Evolutionary conservation across 64 coral and sea anemone genomes (phyloP).

Genomic region (Catalaphyllia jardinei): DNA sequence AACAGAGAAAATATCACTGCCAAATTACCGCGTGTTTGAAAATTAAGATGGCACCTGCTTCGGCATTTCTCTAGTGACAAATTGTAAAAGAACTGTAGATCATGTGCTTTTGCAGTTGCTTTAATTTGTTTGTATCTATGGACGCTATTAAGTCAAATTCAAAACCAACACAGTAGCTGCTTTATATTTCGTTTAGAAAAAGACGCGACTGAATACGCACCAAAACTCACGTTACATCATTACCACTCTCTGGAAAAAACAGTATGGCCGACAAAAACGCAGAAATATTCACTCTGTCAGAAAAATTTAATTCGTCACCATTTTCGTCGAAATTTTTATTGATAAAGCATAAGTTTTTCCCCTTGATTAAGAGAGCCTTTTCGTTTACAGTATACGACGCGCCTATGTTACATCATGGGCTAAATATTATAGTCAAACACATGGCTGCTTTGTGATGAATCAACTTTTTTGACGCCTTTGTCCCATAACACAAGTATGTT

Average conservation of each 20-base stretch:
- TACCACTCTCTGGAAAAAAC: too few species aligned
- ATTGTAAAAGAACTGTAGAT: not conserved
- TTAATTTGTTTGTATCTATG: not conserved
- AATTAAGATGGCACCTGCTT: constrained; percentile 10
- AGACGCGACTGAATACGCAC: not conserved
- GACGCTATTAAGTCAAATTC: not conserved
- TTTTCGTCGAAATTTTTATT: not conserved
- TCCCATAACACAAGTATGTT: not conserved
- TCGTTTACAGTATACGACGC: not conserved
- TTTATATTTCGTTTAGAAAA: not conserved
- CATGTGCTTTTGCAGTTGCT: not conserved
- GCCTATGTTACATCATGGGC: not conserved
- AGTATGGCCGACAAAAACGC: not conserved
- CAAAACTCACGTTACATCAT: not conserved
- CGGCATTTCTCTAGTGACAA: not conserved
- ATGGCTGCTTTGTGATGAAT: not conserved
- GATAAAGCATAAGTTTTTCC: not conserved
- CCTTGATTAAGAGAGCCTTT: not conserved
- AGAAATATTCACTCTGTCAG: not conserved
- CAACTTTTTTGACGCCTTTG: not conserved
- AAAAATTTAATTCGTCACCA: not conserved
- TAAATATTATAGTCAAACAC: constrained; percentile 8
- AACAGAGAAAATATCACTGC: constrained; percentile 10
- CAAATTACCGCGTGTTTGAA: constrained; percentile 36
- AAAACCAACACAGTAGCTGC: not conserved